Evolutionary conservation across 2,797 vertebrate genomes (phyloP).

Genomic region (Mastacembelus armatus): DNA sequence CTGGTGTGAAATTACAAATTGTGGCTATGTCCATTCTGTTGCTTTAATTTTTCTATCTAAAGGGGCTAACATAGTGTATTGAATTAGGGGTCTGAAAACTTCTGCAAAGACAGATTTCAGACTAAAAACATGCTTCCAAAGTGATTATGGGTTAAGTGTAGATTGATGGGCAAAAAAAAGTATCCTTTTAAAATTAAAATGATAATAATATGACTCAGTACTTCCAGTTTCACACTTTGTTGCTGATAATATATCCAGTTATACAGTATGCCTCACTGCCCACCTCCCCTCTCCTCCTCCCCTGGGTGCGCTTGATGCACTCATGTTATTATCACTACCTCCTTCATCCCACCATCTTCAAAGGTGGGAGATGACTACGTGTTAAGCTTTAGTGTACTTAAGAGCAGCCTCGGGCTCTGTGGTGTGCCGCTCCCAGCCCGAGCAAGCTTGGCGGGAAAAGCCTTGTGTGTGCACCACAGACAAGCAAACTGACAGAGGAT

Average conservation of each 20-base stretch:
- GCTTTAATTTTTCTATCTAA: no score
- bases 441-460: slow-evolving; percentile 8
- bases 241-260: background rate
- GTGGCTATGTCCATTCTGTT: no score
- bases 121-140: no score
- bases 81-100: no score
- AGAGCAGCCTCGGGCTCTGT: slow-evolving; percentile 55
- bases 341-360: slow-evolving; percentile 65
- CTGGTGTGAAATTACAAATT: no score
- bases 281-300: background rate
- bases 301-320: slow-evolving; percentile 65
- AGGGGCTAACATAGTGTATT: no score
- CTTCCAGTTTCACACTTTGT: no score
- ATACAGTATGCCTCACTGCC: slow-evolving; percentile 10
- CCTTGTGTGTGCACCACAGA: slow-evolving; percentile 36
- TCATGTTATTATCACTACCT: slow-evolving; percentile 73
- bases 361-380: slow-evolving; percentile 62
- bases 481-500: slow-evolving; percentile 45
- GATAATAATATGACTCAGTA: no score
- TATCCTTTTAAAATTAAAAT: no score
- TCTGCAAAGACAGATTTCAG: no score
- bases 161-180: no score
- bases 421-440: slow-evolving; percentile 40
- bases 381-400: slow-evolving; percentile 64
- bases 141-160: no score